Conservation (phyloP, 2,888 invertebrate genomes). For the Quadroppia sp. region DNA sequence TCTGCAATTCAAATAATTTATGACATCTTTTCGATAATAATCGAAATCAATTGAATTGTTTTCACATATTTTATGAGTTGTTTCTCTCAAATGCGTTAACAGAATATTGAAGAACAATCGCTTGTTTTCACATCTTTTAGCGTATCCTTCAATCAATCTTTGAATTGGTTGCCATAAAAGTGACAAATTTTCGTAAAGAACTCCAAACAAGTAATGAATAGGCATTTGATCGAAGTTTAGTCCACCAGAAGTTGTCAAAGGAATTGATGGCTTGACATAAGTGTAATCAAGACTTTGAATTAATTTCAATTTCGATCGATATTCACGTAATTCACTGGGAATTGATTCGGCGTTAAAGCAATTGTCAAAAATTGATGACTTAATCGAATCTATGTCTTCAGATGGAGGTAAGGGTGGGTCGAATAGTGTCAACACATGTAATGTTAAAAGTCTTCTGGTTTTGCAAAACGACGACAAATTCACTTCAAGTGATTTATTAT, state of each 20-base stretch:
- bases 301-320: conserved; percentile 69
- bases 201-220: conserved; percentile 73
- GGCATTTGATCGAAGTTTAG: conserved; percentile 56
- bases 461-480: conserved; percentile 65
- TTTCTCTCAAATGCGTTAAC: conserved; percentile 47
- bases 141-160: conserved; percentile 70
- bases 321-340: conserved; percentile 68
- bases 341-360: conserved; percentile 67
- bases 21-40: conserved; percentile 29
- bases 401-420: conserved; percentile 51
- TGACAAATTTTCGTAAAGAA: conserved; percentile 77
- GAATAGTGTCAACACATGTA: conserved; percentile 64
- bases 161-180: conserved; percentile 79
- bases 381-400: conserved; percentile 33
- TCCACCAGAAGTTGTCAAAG: conserved; percentile 42
- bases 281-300: conserved; percentile 65
- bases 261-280: conserved; percentile 50
- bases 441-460: conserved; percentile 49
- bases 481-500: conserved; percentile 57
- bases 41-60: neutral
- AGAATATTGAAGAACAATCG: conserved; percentile 47
- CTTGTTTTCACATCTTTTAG: conserved; percentile 52
- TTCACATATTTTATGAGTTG: neutral
- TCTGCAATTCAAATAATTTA: neutral
- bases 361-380: conserved; percentile 59